phyloP scores from a whole-genome alignment of 2,113 vertebrate genomes.

The Nicator chloris region DNA sequence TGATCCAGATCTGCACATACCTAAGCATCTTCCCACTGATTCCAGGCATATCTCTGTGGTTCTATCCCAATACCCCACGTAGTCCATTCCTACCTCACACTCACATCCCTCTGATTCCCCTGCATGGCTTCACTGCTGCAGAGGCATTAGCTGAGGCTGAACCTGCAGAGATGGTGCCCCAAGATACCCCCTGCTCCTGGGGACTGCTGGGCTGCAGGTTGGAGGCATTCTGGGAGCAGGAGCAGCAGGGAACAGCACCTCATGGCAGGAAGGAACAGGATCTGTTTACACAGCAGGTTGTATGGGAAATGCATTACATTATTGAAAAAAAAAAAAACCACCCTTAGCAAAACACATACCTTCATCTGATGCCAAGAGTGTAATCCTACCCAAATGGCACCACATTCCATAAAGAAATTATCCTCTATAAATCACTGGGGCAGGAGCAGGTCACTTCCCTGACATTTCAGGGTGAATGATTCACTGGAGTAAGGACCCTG shows the following conservation, averaged over 20 bases:
- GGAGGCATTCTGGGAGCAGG: background rate
- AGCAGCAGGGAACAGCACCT: background rate
- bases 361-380: background rate
- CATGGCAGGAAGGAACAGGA: background rate
- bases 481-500: background rate
- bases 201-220: background rate
- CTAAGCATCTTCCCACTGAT: background rate
- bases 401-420: background rate
- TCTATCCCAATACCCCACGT: background rate
- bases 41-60: background rate
- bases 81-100: background rate
- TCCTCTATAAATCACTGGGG: background rate
- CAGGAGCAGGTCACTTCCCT: background rate
- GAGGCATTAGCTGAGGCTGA: background rate
- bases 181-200: background rate
- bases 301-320: background rate
- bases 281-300: background rate
- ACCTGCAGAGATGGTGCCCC: background rate
- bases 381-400: background rate
- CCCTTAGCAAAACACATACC: background rate
- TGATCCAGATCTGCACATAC: background rate
- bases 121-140: fast-evolving
- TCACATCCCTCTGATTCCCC: background rate
- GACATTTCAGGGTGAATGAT: background rate
- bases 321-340: background rate